Base-by-base conservation (phyloP, 2,888 invertebrate genomes). In the Drosophila bunnanda region DNA sequence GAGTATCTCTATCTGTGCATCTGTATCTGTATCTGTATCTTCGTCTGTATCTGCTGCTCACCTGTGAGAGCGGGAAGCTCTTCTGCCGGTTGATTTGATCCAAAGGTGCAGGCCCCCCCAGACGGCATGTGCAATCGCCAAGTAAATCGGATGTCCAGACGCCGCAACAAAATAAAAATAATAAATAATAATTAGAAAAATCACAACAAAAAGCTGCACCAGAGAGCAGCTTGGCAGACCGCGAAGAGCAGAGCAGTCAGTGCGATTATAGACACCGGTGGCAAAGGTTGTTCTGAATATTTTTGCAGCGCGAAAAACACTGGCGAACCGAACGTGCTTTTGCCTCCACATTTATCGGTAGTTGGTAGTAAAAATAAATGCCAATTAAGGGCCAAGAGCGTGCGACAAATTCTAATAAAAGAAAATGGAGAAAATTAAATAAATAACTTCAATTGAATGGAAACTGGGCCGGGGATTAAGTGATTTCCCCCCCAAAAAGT, bases 281-380 rank as follows among this genome's bases (percentile, higher is more conserved):
- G 50, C 54, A 74, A 58, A 69, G 78, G 81, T 82, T 84, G 71
- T 55, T 53, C 7, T 75, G n/a, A 38, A 52, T 53, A 60, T 41
- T 22, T n/a, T 6, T 20, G 46, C 32, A 43, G 38, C 32, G 53
- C 32, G 13, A 38, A 43, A 46, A 44, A 15, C 44, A 13, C n/a
- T 2, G 7, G 36, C 10, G 12, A 41, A n/a, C n/a, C 4, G n/a
- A 25, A 41, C 53, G 28, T n/a, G 13, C 12, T 44, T 65, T 32
- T 54, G n/a, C 32, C 20, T 13, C 20, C 48, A 20, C 13, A 32
- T 32, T 48, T 4, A 15, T 20, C 32, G 22, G 12, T 9, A 46
- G n/a, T 22, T 34, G 56, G 32, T 57, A 46, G 32, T 15, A 22
- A 46, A 28, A 28, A 13, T 56, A 56, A 44, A 13, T n/a, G 20